Percentiles rank a stretch among this genome's conserved stretches.
phyloP scores from a whole-genome alignment of 1,140 invertebrate species.

The Drosophila gunungcola region DNA sequence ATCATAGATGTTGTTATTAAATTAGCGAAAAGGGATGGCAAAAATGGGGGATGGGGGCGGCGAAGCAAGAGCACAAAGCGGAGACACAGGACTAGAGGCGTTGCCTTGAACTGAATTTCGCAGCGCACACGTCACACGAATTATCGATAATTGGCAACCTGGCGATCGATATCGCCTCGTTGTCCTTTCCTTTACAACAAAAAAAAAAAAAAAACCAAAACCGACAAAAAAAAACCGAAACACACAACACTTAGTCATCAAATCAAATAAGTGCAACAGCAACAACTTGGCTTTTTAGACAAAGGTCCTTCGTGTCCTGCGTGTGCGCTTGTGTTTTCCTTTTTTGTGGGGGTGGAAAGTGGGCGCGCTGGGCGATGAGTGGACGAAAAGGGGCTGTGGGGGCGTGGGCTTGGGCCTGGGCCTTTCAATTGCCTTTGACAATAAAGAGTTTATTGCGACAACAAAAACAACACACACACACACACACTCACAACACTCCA shows the following conservation, averaged over 20 bases:
- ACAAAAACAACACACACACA: constrained; percentile 5
- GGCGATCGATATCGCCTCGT: constrained; percentile 34
- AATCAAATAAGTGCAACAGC: constrained; percentile 53
- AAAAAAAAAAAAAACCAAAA: neutral
- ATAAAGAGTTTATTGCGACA: constrained; percentile 66
- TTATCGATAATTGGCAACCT: constrained; percentile 40
- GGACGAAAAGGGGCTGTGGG: constrained; percentile 2
- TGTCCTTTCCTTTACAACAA: constrained; percentile 1
- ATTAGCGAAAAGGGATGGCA: neutral
- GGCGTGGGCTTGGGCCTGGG: neutral
- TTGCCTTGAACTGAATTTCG: constrained; percentile 74
- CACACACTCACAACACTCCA: constrained; percentile 4
- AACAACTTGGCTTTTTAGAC: constrained; percentile 19
- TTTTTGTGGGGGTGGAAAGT: constrained; percentile 22
- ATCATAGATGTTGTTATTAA: constrained; percentile 10
- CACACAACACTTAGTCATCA: constrained; percentile 49
- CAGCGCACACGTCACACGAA: constrained; percentile 33
- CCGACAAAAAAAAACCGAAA: neutral
- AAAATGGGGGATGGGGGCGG: neutral
- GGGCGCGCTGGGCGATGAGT: neutral
- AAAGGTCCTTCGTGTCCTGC: constrained; percentile 31
- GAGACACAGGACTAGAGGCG: constrained; percentile 51
- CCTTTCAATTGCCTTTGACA: constrained; percentile 54
- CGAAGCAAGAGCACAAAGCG: constrained; percentile 7
- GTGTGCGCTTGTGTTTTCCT: constrained; percentile 11